Evolutionary conservation across 2,113 vertebrate species (phyloP).

Genomic region (Marmota flaviventris): DNA sequence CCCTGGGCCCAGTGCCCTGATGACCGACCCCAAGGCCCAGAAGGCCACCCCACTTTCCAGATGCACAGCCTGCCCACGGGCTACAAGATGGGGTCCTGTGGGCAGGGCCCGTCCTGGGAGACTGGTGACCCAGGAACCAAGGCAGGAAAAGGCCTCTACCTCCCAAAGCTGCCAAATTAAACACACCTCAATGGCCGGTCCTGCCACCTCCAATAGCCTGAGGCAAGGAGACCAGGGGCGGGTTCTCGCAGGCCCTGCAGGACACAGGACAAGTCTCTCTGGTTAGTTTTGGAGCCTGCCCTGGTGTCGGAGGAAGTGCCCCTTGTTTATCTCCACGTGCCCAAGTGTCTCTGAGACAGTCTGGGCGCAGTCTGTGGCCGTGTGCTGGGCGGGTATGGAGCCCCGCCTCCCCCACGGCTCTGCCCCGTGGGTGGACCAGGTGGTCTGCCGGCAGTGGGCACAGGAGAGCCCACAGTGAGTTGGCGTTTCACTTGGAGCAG

Average conservation of each 20-base stretch:
- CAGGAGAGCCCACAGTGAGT: fast-evolving
- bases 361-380: neutral
- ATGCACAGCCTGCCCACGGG: neutral
- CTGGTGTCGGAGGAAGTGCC: fast-evolving
- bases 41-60: too few relatives aligned
- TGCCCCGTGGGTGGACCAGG: fast-evolving
- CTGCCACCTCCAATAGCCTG: neutral
- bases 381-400: fast-evolving
- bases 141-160: neutral
- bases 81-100: fast-evolving
- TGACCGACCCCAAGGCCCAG: neutral
- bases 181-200: fast-evolving
- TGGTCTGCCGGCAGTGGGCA: fast-evolving
- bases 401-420: fast-evolving
- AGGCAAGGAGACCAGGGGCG: fast-evolving
- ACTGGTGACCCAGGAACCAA: neutral
- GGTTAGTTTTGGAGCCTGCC: neutral
- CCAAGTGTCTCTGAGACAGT: fast-evolving
- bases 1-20: fast-evolving
- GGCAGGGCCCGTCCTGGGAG: neutral
- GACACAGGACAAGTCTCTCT: fast-evolving
- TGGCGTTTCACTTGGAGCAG: neutral
- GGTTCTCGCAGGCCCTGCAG: fast-evolving
- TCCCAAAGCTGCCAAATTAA: neutral
- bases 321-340: neutral